A percentile compares a stretch with the other conserved stretches of the same genome.
Conservation (phyloP, 2,797 vertebrate species). For the Pelobates cultripes region DNA sequence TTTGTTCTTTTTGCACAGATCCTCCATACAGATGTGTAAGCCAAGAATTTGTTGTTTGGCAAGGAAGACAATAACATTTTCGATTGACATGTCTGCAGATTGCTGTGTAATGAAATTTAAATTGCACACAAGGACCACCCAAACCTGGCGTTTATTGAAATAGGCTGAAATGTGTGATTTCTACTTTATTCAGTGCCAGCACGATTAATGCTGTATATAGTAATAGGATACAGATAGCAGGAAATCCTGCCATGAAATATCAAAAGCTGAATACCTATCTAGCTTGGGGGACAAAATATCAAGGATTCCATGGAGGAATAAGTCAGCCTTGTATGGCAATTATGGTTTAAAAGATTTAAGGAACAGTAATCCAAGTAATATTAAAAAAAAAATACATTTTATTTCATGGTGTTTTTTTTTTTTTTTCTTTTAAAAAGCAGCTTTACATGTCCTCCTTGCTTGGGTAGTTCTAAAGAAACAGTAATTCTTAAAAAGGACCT, state of each 20-base stretch:
- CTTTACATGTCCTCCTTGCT: too few relatives aligned
- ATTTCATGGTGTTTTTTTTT: not conserved
- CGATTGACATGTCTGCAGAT: constrained; percentile 31
- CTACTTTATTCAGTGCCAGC: constrained; percentile 32
- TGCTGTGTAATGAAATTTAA: constrained; percentile 49
- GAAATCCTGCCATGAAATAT: not conserved
- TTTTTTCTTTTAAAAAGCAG: not conserved
- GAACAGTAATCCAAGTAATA: not conserved
- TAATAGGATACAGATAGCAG: not conserved
- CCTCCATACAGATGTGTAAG: constrained; percentile 51
- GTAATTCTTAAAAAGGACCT: too few relatives aligned
- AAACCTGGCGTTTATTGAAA: constrained; percentile 34
- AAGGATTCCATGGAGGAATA: not conserved
- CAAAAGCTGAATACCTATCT: constrained; percentile 22
- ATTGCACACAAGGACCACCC: constrained; percentile 49
- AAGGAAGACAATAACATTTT: constrained; percentile 41
- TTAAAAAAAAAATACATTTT: not conserved
- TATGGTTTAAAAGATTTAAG: not conserved
- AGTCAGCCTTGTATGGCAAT: not conserved
- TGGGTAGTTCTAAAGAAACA: too few relatives aligned
- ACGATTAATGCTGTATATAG: constrained; percentile 31
- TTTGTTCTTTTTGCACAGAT: constrained; percentile 32
- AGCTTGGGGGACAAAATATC: not conserved
- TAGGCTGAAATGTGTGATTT: constrained; percentile 40
- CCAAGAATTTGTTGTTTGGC: constrained; percentile 49